phyloP scores from a whole-genome alignment of 1,140 invertebrate species.

The Ips typographus region DNA sequence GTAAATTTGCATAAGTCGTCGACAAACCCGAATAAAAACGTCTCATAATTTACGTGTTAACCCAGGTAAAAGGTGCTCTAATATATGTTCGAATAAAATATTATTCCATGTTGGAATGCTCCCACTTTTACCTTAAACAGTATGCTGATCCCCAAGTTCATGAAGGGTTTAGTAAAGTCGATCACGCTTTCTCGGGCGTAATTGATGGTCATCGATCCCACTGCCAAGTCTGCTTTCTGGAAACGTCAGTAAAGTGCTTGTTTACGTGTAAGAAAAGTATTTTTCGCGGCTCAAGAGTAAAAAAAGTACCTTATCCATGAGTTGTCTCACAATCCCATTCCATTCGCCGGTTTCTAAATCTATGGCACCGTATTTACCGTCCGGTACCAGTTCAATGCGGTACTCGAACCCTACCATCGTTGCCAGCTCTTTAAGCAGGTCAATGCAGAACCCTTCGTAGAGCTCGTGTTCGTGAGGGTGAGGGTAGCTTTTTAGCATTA shows the following conservation, averaged over 20 bases:
- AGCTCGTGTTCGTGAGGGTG: constrained; percentile 85
- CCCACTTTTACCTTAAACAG: constrained; percentile 71
- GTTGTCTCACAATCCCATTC: constrained; percentile 94
- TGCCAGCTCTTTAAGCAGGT: constrained; percentile 85
- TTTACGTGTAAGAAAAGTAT: constrained; percentile 11
- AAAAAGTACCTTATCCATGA: constrained; percentile 75
- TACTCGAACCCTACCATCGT: constrained; percentile 91
- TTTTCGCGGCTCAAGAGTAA: too few species aligned
- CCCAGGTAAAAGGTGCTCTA: neutral
- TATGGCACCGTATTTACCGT: constrained; percentile 91
- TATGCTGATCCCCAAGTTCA: constrained; percentile 85
- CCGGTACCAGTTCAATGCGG: constrained; percentile 84
- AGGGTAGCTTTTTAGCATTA: constrained; percentile 83
- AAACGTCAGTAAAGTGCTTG: neutral
- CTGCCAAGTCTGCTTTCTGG: constrained; percentile 86
- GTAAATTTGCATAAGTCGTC: constrained; percentile 2
- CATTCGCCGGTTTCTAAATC: constrained; percentile 90
- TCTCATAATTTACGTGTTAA: constrained; percentile 8
- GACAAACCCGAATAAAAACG: neutral
- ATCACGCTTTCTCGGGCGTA: constrained; percentile 90
- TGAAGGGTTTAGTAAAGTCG: constrained; percentile 92
- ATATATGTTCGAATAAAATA: neutral
- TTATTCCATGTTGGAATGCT: too few species aligned
- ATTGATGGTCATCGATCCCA: constrained; percentile 92
- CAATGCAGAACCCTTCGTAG: constrained; percentile 96